Base-by-base conservation (phyloP, 1,140 invertebrate genomes). In the Trissolcus basalis region DNA sequence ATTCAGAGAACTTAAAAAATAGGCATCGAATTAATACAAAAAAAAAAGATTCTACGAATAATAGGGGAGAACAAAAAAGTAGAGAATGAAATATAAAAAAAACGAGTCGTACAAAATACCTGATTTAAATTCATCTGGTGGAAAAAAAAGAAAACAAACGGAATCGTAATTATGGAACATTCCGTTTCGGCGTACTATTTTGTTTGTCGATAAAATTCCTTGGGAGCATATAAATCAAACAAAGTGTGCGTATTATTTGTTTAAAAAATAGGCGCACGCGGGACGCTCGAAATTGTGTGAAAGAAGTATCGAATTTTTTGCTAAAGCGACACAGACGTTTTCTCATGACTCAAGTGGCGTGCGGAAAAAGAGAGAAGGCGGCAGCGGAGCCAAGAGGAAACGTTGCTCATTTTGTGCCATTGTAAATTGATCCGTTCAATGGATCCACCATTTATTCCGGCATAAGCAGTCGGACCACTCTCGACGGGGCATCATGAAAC, bases 351-450 rank as follows among this genome's bases (percentile, higher is more conserved):
- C 60, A 70, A 71, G 65, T 65, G 71, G n/a, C 58, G 69, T 47
- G 64, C 59, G 58, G 58, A 59, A 79, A 77, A 80, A 80, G 53
- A 77, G 69, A 70, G 58, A 63, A 54, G 48, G 32, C 59, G 60
- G 49, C 19, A 27, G 19, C 51, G 45, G 76, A 58, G 74, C 61
- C 51, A 67, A 77, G 72, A 80, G 59, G 77, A 68, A 80, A 80
- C 79, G 74, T 51, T 78, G 80, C 74, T 82, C 82, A 67, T 74
- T 78, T 78, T 64, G 67, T 70, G 76, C 70, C 76, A 78, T 78
- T 78, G 70, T 78, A 70, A 78, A 78, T 78, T 78, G 70, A 78
- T 74, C 76, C 76, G 76, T 78, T 78, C 76, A 78, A 78, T 78
- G 76, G 64, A 70, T 70, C 65, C 70, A 65, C 35, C 76, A 73